Evolutionary conservation across 2,797 vertebrate genomes (phyloP).

Genomic region (Oophaga sylvatica): DNA sequence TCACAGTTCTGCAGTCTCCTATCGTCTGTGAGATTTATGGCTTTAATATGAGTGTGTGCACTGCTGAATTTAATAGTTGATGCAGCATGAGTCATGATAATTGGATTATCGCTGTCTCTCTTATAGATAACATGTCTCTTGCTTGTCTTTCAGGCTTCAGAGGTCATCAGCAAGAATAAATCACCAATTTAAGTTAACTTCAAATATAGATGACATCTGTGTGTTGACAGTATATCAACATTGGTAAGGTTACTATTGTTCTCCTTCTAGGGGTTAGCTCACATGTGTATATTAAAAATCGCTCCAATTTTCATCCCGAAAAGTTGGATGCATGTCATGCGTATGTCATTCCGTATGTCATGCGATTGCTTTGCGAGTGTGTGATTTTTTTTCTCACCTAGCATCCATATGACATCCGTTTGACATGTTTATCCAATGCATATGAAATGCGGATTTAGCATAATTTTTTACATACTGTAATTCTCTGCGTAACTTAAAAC

Average conservation of each 20-base stretch:
- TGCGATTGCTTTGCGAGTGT: background rate
- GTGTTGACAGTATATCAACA: background rate
- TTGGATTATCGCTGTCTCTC: slow-evolving; percentile 56
- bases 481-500: no score
- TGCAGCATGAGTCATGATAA: slow-evolving; percentile 55
- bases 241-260: background rate
- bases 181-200: slow-evolving; percentile 24
- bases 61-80: slow-evolving; percentile 53
- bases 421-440: no score
- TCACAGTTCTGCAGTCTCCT: slow-evolving; percentile 17
- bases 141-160: slow-evolving; percentile 41
- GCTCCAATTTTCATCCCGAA: background rate
- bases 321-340: no score
- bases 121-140: slow-evolving; percentile 53
- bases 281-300: no score
- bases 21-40: slow-evolving; percentile 49
- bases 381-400: background rate
- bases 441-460: no score
- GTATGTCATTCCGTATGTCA: no score
- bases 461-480: no score
- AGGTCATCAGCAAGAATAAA: slow-evolving; percentile 37
- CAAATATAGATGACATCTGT: background rate
- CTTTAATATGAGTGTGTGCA: slow-evolving; percentile 58
- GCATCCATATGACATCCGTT: no score
- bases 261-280: background rate